Percentiles rank a stretch among this genome's conserved stretches.
These are phyloP conservation scores for Otolemur crassicaudatus DNA, from an alignment of 2,797 vertebrate genomes.

Conservation along the genomic window DNA sequence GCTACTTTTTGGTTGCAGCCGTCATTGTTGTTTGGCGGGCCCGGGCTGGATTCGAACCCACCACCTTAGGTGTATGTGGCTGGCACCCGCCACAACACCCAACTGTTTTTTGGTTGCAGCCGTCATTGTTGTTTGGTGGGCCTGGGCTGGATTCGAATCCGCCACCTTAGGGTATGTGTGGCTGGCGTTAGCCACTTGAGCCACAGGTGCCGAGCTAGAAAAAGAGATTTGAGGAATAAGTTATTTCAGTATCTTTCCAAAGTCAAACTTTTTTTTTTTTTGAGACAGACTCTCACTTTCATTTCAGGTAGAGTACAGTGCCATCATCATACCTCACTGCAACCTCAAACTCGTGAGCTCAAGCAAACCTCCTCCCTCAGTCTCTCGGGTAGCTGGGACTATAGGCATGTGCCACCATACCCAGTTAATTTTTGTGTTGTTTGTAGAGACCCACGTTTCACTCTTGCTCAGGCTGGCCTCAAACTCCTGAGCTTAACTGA, in stretches of 20 bases:
- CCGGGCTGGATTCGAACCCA: no score
- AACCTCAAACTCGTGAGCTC: neutral
- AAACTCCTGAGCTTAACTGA: neutral
- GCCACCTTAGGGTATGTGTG: no score
- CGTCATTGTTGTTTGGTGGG: no score
- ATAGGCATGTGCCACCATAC: neutral
- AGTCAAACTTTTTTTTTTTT: neutral
- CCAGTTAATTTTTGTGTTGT: neutral
- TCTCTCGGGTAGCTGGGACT: neutral
- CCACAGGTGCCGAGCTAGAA: no score
- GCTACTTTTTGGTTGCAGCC: no score
- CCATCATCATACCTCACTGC: neutral
- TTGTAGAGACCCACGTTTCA: neutral
- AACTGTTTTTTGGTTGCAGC: no score
- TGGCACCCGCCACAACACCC: no score
- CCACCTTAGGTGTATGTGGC: no score
- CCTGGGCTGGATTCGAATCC: no score
- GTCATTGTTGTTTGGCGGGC: no score
- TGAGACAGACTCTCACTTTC: neutral
- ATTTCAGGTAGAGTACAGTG: neutral
- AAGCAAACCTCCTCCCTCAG: neutral
- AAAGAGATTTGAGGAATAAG: neutral
- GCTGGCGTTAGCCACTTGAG: no score
- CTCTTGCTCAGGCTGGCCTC: neutral
- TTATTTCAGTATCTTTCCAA: conserved; percentile 34